Base-by-base conservation (phyloP, 1,140 invertebrate genomes). In the Acromyrmex charruanus region DNA sequence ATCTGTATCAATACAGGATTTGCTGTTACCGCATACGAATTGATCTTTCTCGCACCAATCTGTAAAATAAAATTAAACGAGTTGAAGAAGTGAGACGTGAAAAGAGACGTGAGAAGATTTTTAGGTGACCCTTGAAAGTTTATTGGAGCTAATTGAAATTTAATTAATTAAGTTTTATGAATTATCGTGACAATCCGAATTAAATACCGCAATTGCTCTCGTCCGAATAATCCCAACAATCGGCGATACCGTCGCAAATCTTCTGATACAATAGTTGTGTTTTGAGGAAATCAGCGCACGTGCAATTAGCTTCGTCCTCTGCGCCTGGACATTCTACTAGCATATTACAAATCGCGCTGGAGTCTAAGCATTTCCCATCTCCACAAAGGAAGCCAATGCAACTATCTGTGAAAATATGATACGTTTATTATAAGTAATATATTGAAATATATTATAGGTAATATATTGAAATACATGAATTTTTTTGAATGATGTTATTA, bases 141-240 rank as follows among this genome's bases (percentile, higher is more conserved):
- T 16, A 21, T 58, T 59, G 3, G 16, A 75, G 1, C 10, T 25
- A 35, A 59, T 44, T 21, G 12, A 69, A 21, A 21, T 7, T 71
- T 44, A 69, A 44, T 39, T 31, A 31, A 31, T 44, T 49, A 16
- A 71, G 6, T 28, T 71, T 49, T 53, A 25, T 0, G 5, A 3
- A 1, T 72, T 72, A 44, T 71, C 18, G 39, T 10, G 4, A 49
- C 35, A 44, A 72, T 28, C 2, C 5, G 28, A 75, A 4, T 58
- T 31, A 58, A 59, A 75, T 9, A 98, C 97, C 97, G 94, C 97
- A 98, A 86, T 97, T 96, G 77, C 96, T 96, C 95, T 98, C 98
- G 93, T 98, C 98, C 0, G 97, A 97, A 91, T 96, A 97, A 93
- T 98, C 98, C 96, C 96, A 97, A 89, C 98, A 98, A 89, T 98